Conservation (phyloP, 2,797 vertebrate species). For the Lagorchestes hirsutus region DNA sequence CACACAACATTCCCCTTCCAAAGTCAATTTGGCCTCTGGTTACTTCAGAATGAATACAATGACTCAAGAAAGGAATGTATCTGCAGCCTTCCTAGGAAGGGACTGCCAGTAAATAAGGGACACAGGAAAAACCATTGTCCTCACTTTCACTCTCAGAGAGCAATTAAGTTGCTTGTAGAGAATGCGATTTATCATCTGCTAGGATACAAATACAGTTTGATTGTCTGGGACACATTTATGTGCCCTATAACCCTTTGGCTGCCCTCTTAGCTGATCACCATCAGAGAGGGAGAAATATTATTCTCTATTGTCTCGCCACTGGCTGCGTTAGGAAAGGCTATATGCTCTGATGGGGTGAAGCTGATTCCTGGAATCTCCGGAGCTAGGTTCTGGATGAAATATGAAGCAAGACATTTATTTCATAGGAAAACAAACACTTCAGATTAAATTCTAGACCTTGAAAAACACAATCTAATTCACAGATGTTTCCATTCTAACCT, state of each 20-base stretch:
- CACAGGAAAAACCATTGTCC: neutral
- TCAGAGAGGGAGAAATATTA: neutral
- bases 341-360: fast-evolving
- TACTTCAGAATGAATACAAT: neutral
- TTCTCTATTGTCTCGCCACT: neutral
- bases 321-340: neutral
- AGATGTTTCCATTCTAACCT: neutral
- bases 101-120: neutral
- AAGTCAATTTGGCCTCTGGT: neutral
- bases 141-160: neutral
- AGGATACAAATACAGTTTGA: neutral
- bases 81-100: neutral
- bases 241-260: no score
- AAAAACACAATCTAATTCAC: no score
- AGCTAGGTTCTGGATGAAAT: neutral
- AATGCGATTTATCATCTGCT: neutral
- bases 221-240: neutral
- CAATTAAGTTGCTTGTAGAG: neutral
- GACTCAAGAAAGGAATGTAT: neutral
- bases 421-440: neutral
- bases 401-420: neutral
- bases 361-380: neutral
- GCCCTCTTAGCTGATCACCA: no score
- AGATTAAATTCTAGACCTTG: neutral
- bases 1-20: neutral